A percentile compares a stretch with the other conserved stretches of the same genome.
Conservation (phyloP, 2,888 invertebrate species). For the Ophion slaviceki region DNA sequence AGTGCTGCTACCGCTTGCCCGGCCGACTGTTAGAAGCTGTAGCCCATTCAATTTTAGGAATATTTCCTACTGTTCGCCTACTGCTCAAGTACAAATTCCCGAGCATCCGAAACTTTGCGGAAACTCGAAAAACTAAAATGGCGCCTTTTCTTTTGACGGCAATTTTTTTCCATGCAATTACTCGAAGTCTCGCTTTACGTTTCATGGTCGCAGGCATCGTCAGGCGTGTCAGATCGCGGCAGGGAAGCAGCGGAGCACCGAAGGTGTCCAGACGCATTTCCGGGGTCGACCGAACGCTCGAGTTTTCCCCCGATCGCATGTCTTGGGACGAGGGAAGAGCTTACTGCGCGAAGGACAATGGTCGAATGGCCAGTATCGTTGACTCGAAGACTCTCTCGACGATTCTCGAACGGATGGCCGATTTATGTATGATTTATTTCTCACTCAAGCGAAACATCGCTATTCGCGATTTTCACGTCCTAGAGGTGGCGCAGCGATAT, state of each 20-base stretch:
- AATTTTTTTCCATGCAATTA: too few relatives aligned
- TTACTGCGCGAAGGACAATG: constrained; percentile 56
- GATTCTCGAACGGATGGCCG: constrained; percentile 65
- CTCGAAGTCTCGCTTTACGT: background rate
- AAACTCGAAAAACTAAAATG: too few relatives aligned
- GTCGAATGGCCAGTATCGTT: constrained; percentile 59
- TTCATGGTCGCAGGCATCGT: constrained; percentile 21
- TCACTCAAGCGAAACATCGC: background rate
- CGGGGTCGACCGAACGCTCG: constrained; percentile 24
- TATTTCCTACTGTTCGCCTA: too few relatives aligned
- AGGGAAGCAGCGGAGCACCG: background rate
- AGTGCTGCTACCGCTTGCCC: too few relatives aligned
- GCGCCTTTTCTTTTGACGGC: too few relatives aligned
- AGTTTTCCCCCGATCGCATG: constrained; percentile 62
- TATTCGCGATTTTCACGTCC: background rate
- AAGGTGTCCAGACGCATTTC: constrained; percentile 34
- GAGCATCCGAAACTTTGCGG: too few relatives aligned
- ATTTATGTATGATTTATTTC: constrained; percentile 56
- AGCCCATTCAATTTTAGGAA: too few relatives aligned
- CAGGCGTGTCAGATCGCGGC: background rate
- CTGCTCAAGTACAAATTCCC: too few relatives aligned
- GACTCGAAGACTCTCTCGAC: constrained; percentile 57
- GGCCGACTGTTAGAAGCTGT: too few relatives aligned
- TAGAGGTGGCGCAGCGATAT: too few relatives aligned
- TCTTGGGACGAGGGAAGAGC: constrained; percentile 64